Conservation (phyloP, 2,113 vertebrate species). For the Anser brachyrhynchus region DNA sequence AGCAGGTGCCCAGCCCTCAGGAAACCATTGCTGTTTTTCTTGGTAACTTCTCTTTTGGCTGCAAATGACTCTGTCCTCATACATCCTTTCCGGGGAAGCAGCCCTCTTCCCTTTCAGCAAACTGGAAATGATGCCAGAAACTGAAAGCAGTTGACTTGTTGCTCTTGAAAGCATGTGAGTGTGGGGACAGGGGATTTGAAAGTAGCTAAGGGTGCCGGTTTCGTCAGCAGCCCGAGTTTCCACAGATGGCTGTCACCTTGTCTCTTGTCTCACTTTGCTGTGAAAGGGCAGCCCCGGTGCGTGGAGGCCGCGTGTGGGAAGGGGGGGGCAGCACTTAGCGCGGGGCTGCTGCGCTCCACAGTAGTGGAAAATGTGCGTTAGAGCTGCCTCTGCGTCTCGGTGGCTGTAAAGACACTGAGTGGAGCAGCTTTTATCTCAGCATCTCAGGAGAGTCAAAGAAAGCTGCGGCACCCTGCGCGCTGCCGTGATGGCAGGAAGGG, state of each 20-base stretch:
- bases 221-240: background rate
- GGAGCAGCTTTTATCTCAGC: background rate
- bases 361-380: background rate
- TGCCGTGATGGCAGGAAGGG: background rate
- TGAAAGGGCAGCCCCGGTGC: background rate
- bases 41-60: background rate
- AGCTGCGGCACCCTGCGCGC: background rate
- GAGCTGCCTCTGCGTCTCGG: background rate
- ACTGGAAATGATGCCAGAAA: background rate
- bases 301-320: accelerated
- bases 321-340: accelerated
- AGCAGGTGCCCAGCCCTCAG: background rate
- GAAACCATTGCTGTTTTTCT: slow-evolving; percentile 39
- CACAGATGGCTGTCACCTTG: background rate
- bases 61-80: background rate
- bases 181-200: slow-evolving; percentile 13
- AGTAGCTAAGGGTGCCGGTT: background rate
- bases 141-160: slow-evolving; percentile 30
- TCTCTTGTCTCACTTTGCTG: background rate
- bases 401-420: background rate
- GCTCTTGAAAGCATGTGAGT: slow-evolving; percentile 61
- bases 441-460: background rate
- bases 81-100: background rate
- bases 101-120: slow-evolving; percentile 4
- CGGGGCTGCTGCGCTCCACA: background rate